Conservation (phyloP, 2,797 vertebrate species). For the Lagorchestes hirsutus region DNA sequence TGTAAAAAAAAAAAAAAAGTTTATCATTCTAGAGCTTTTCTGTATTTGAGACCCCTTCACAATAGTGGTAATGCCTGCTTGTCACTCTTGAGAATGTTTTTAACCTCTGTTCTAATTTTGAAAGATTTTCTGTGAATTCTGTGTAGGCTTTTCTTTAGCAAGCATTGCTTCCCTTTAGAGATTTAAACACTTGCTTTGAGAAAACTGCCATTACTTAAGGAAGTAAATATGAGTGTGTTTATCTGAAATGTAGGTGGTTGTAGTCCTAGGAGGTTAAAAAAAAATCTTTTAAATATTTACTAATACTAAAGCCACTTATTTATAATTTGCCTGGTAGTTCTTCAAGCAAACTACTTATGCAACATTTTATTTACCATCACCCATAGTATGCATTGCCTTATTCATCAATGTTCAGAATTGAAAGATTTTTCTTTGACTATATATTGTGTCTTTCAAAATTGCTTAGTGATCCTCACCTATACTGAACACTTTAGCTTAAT, state of each 20-base stretch:
- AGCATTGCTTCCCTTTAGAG: constrained; percentile 23
- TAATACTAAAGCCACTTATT: constrained; percentile 27
- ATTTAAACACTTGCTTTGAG: constrained; percentile 53
- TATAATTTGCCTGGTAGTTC: constrained; percentile 58
- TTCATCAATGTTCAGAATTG: rapidly evolving
- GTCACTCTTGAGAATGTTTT: neutral
- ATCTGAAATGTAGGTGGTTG: constrained; percentile 26
- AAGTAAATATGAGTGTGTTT: constrained; percentile 1
- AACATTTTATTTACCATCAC: neutral
- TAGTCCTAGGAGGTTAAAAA: constrained; percentile 37
- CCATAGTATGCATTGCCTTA: rapidly evolving
- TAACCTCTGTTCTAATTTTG: constrained; percentile 27
- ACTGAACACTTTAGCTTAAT: neutral
- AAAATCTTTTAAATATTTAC: constrained; percentile 31
- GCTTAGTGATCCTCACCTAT: rapidly evolving
- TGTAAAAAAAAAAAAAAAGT: neutral
- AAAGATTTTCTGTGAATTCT: neutral
- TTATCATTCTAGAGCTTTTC: neutral
- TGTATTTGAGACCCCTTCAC: constrained; percentile 14
- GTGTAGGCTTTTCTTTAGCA: neutral
- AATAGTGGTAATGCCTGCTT: rapidly evolving
- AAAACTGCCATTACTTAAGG: neutral
- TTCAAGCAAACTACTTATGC: neutral
- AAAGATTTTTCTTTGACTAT: too few species aligned
- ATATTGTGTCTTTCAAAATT: neutral